These are phyloP conservation scores for Dolichotis patagonum DNA, from an alignment of 2,113 vertebrate species.

Conservation along the genomic window DNA sequence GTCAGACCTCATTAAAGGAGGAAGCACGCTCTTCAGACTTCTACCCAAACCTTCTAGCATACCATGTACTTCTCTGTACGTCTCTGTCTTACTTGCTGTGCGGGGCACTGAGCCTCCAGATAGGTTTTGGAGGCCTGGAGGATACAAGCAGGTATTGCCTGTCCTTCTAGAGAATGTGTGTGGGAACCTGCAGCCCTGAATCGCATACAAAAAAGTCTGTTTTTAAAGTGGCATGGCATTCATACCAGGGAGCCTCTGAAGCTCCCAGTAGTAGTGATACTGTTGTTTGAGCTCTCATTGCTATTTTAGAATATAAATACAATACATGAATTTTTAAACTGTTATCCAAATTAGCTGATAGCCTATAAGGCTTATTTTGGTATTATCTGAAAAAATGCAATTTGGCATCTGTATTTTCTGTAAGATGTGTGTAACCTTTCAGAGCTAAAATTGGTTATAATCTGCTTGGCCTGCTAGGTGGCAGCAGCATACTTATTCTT, in stretches of 20 bases:
- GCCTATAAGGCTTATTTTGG: conserved; percentile 33
- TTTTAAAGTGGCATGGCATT: neutral
- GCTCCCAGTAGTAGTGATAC: neutral
- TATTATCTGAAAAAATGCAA: conserved; percentile 13
- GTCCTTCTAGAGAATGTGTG: neutral
- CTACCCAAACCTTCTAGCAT: neutral
- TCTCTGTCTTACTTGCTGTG: conserved; percentile 8
- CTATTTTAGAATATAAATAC: conserved; percentile 14
- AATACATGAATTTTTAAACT: conserved; percentile 29
- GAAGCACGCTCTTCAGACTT: neutral
- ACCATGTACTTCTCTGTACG: neutral
- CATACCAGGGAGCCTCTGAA: neutral
- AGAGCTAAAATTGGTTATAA: conserved; percentile 54
- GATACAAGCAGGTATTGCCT: neutral
- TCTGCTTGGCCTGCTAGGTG: conserved; percentile 76
- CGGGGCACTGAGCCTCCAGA: neutral
- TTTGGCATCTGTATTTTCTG: neutral
- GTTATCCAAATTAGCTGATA: conserved; percentile 8
- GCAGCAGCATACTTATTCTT: conserved; percentile 69
- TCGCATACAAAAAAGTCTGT: neutral
- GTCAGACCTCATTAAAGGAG: neutral
- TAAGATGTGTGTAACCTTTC: neutral
- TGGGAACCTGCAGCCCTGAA: neutral
- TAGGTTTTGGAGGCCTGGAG: neutral
- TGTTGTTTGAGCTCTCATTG: neutral